Conservation (phyloP, 2,113 vertebrate species). For the Macroglossus sobrinus region DNA sequence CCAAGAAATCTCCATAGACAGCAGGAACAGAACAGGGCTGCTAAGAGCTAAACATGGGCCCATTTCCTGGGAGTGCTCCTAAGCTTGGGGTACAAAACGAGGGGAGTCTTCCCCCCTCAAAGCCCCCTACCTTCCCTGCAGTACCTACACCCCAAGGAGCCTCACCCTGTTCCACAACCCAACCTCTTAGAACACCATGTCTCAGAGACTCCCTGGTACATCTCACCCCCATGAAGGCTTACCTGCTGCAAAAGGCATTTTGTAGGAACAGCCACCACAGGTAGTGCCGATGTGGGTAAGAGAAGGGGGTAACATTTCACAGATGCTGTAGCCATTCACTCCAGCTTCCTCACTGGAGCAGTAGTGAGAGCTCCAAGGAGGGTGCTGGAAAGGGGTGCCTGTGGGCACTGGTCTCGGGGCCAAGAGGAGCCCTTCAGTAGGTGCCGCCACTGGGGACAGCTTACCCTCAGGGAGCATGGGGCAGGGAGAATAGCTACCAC, state of each 20-base stretch:
- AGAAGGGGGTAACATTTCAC: slow-evolving; percentile 87
- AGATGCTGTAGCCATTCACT: slow-evolving; percentile 86
- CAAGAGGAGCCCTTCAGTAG: slow-evolving; percentile 88
- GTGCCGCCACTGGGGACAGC: slow-evolving; percentile 78
- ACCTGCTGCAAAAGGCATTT: slow-evolving; percentile 94
- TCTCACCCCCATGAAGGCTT: slow-evolving; percentile 29
- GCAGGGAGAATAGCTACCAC: slow-evolving; percentile 82
- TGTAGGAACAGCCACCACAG: slow-evolving; percentile 87
- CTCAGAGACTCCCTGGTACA: background rate
- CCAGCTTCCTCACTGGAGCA: slow-evolving; percentile 90
- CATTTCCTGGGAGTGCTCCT: background rate
- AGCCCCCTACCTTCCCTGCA: background rate
- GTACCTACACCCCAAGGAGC: background rate
- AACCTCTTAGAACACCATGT: background rate
- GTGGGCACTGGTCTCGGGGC: slow-evolving; percentile 85
- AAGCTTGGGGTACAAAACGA: background rate
- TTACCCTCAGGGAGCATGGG: slow-evolving; percentile 86
- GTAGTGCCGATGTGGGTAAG: slow-evolving; percentile 85
- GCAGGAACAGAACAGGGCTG: background rate
- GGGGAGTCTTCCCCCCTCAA: background rate
- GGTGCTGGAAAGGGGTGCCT: slow-evolving; percentile 86
- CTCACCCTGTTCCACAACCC: background rate
- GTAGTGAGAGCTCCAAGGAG: slow-evolving; percentile 91
- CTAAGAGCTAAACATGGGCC: background rate
- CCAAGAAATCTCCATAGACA: background rate